phyloP scores from a whole-genome alignment of 2,113 vertebrate species.

The Struthio camelus region DNA sequence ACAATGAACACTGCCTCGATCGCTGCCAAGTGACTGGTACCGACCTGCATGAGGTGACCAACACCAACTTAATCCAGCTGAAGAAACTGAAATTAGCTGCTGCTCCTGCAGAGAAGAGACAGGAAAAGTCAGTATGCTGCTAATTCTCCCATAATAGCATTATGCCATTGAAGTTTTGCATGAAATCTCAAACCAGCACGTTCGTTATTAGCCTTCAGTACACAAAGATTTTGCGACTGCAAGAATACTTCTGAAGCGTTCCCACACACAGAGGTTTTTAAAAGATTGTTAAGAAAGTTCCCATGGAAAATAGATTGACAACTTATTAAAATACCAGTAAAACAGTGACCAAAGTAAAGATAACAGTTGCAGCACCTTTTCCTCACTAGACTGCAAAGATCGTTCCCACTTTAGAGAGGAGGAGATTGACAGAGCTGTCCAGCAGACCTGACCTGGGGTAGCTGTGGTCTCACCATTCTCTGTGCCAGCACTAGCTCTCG shows the following conservation, averaged over 20 bases:
- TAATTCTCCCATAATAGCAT: conserved; percentile 49
- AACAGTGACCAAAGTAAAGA: neutral
- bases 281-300: neutral
- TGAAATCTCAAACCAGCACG: neutral
- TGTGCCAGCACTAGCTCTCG: neutral
- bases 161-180: neutral
- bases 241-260: neutral
- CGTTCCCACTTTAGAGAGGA: neutral
- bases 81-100: conserved; percentile 92
- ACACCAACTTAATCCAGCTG: conserved; percentile 82
- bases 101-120: conserved; percentile 78
- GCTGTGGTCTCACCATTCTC: neutral
- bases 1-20: fast-evolving
- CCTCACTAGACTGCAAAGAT: neutral
- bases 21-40: conserved; percentile 46
- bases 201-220: neutral
- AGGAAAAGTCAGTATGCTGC: neutral
- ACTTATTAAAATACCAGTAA: neutral
- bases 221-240: neutral
- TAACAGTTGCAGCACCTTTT: neutral
- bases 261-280: neutral
- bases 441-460: neutral
- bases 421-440: neutral
- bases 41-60: conserved; percentile 84
- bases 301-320: fast-evolving